Percentiles rank a stretch among this genome's conserved stretches.
These are phyloP conservation scores for Plotosus lineatus DNA, from an alignment of 2,113 vertebrate genomes.

Conservation along the genomic window DNA sequence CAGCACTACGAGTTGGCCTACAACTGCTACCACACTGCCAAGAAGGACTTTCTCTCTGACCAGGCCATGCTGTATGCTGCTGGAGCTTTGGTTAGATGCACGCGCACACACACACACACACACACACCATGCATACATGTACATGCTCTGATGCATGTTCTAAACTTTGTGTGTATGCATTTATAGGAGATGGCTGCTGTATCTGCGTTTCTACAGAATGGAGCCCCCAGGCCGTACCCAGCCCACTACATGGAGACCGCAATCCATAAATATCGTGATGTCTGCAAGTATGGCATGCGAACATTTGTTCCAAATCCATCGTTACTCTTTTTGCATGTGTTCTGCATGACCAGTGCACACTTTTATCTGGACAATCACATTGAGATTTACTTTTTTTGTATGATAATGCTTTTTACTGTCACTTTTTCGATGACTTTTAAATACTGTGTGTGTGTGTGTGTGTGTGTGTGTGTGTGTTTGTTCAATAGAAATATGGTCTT, in stretches of 20 bases:
- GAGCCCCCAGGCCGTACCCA: slow-evolving; percentile 89
- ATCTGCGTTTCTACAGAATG: slow-evolving; percentile 90
- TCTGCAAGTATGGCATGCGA: slow-evolving; percentile 86
- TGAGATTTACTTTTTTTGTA: too few relatives aligned
- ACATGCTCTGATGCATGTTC: neutral
- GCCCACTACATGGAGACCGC: slow-evolving; percentile 98
- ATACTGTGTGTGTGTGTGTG: neutral
- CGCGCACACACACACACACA: neutral
- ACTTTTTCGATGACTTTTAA: neutral
- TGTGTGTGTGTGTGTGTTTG: slow-evolving; percentile 23
- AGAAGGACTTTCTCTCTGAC: slow-evolving; percentile 97
- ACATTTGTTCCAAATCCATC: neutral
- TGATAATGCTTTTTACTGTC: too few relatives aligned
- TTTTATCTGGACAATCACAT: too few relatives aligned
- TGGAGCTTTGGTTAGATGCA: slow-evolving; percentile 86
- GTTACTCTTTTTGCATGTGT: neutral
- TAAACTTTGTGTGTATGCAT: neutral
- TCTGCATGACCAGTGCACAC: neutral
- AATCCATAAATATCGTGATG: slow-evolving; percentile 93
- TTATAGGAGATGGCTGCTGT: slow-evolving; percentile 97
- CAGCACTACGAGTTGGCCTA: slow-evolving; percentile 98
- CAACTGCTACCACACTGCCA: slow-evolving; percentile 97
- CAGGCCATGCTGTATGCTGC: slow-evolving; percentile 98
- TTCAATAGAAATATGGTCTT: slow-evolving; percentile 86
- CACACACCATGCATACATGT: neutral